Conservation (phyloP, 2,113 vertebrate species). For the Heliornis fulica region DNA sequence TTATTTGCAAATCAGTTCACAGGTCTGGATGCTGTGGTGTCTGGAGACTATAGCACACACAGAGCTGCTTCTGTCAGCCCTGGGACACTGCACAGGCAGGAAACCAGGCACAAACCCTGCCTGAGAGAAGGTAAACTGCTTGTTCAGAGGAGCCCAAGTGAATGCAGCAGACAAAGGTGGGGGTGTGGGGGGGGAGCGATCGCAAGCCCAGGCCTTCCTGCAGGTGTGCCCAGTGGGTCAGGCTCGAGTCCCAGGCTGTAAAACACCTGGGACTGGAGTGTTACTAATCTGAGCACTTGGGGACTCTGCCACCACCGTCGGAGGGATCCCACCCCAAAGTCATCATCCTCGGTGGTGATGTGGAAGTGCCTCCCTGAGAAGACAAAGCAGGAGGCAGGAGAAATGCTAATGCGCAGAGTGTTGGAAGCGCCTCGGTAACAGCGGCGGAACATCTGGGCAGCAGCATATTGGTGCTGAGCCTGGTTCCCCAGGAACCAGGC, state of each 20-base stretch:
- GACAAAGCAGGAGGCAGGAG: conserved; percentile 3
- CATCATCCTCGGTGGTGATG: background rate
- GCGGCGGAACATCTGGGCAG: background rate
- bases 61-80: conserved; percentile 14
- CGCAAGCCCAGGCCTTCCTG: conserved; percentile 8
- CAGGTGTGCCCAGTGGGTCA: conserved; percentile 26
- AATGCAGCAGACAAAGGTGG: background rate
- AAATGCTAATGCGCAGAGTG: background rate
- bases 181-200: background rate
- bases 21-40: background rate
- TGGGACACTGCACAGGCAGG: conserved; percentile 17
- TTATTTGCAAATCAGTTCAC: conserved; percentile 24
- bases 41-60: background rate
- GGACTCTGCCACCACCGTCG: background rate
- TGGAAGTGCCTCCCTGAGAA: background rate
- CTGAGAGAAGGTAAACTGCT: background rate
- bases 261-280: background rate
- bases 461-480: background rate
- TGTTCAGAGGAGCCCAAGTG: background rate
- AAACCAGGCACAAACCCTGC: background rate
- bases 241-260: background rate
- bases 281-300: background rate
- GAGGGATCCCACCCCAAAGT: background rate
- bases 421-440: background rate
- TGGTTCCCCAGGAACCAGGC: background rate